Base-by-base conservation (phyloP, 2,888 invertebrate genomes). In the Neocrepidodera transversa region DNA sequence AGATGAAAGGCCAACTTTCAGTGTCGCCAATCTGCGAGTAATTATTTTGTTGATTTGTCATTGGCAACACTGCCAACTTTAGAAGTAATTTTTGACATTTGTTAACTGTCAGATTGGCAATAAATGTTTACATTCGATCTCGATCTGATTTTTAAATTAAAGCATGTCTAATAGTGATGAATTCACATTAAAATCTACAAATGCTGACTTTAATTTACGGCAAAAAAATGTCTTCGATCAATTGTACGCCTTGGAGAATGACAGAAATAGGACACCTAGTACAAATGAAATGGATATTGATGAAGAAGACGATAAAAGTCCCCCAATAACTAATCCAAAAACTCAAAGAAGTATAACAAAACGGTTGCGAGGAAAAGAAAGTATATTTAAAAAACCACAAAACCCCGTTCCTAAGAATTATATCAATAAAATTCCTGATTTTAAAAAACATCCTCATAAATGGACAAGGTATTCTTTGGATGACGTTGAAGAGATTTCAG, bases 401-500 rank as follows among this genome's bases (percentile, higher is more conserved):
- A 83, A 86, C 13, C 88, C 88, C 1, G 77, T 86, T 28, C 83
- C 83, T 45, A 71, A 66, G 57, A 69, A 71, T 54, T 75, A 68
- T 58, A 78, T 81, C 1, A 75, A 81, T 6, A 76, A 74, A 47
- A 74, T 79, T 2, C 84, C 84, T 35, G 83, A 82, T 66, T 85
- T 86, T 71, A 83, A 88, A 71, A 85, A 85, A 64, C 88, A 93
- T 79, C 94, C 93, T 10, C 85, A 90, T 61, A 92, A 90, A 74
- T 94, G 92, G 91, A 87, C 85, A 8, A 90, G 87, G 72, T 94
- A 95, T 72, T 87, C 88, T 11, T 78, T 95, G 13, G 87, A 86
- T 18, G 91, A 93, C 83, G 92, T 93, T 2, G 86, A 86, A 11
- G 91, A 92, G 71, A 88, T 92, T 81, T 90, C 92, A 0, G 92